These are phyloP conservation scores for Hyla sarda DNA, from an alignment of 2,113 vertebrate species.

Conservation along the genomic window DNA sequence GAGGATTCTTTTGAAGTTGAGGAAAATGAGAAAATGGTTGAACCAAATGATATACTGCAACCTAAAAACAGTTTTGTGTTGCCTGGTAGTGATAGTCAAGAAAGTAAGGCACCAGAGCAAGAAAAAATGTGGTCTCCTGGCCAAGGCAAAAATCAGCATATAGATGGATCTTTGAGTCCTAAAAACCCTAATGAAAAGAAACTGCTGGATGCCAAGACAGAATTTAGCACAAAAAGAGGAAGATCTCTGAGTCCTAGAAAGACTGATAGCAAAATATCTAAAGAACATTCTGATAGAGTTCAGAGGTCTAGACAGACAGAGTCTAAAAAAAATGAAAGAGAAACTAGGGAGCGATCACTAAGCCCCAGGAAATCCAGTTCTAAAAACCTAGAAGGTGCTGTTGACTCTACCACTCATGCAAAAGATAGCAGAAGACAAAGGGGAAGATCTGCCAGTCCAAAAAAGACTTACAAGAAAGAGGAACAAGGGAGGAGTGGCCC, in stretches of 20 bases:
- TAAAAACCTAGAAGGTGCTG: constrained; percentile 56
- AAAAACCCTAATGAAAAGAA: constrained; percentile 62
- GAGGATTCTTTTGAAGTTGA: constrained; percentile 72
- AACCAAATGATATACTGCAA: constrained; percentile 66
- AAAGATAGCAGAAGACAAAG: constrained; percentile 56
- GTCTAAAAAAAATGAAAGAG: constrained; percentile 55
- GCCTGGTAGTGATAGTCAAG: constrained; percentile 34
- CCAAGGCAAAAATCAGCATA: constrained; percentile 67
- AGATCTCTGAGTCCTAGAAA: constrained; percentile 74
- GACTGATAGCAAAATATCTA: constrained; percentile 58
- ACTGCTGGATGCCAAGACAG: constrained; percentile 60
- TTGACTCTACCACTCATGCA: constrained; percentile 53
- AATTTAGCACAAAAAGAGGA: constrained; percentile 65
- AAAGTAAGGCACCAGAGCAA: constrained; percentile 52
- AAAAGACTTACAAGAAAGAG: constrained; percentile 69
- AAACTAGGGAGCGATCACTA: constrained; percentile 61
- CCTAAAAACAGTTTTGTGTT: constrained; percentile 70
- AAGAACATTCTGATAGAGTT: constrained; percentile 64
- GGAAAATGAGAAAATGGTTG: constrained; percentile 68
- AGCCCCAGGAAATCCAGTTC: constrained; percentile 67
- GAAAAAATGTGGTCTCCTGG: constrained; percentile 63
- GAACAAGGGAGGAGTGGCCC: constrained; percentile 53
- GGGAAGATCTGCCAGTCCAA: constrained; percentile 76
- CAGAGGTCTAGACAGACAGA: constrained; percentile 72
- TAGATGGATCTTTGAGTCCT: constrained; percentile 65